These are phyloP conservation scores for Osedax fenrisi DNA, from an alignment of 2,888 invertebrate species.

Conservation along the genomic window DNA sequence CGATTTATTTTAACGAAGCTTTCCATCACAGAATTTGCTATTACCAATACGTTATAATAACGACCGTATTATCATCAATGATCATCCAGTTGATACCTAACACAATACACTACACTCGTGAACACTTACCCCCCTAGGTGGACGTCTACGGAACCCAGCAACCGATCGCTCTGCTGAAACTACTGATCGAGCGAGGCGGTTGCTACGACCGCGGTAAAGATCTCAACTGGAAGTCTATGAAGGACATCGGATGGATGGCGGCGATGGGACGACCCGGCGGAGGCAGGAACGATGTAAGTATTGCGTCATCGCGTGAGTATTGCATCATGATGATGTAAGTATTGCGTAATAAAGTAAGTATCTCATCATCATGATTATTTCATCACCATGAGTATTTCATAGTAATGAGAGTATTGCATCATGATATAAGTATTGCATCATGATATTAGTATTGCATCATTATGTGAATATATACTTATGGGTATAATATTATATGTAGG, in stretches of 20 bases:
- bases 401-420: too few species aligned
- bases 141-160: slow-evolving; percentile 83
- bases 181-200: slow-evolving; percentile 75
- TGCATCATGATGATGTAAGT: neutral
- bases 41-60: too few species aligned
- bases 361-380: neutral
- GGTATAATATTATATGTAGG: too few species aligned
- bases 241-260: slow-evolving; percentile 59
- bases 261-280: slow-evolving; percentile 62
- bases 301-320: slow-evolving; percentile 57
- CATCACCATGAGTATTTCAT: neutral
- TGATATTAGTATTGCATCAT: too few species aligned
- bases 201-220: slow-evolving; percentile 79
- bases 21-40: too few species aligned
- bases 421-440: too few species aligned
- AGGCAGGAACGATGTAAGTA: slow-evolving; percentile 62
- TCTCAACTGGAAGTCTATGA: slow-evolving; percentile 74
- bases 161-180: slow-evolving; percentile 77
- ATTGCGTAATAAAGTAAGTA: neutral
- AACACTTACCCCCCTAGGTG: slow-evolving; percentile 52
- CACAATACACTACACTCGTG: too few species aligned
- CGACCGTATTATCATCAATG: too few species aligned
- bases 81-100: too few species aligned
- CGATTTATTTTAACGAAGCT: too few species aligned
- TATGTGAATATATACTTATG: too few species aligned